Conservation (phyloP, 2,113 vertebrate species). For the Poeciliopsis retropinna region DNA sequence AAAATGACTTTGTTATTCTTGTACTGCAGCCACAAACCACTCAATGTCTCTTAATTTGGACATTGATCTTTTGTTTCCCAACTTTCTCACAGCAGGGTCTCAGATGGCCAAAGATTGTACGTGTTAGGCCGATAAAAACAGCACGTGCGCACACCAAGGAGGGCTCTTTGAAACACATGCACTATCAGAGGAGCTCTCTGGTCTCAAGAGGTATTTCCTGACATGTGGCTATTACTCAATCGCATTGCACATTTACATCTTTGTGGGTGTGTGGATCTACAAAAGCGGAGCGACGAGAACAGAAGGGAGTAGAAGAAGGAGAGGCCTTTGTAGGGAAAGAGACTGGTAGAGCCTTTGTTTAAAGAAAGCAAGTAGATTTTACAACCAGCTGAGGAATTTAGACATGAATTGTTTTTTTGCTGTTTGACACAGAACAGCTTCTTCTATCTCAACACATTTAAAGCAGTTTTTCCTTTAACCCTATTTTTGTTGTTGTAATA, state of each 20-base stretch:
- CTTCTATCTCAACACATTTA: slow-evolving; percentile 30
- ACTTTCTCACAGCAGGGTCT: slow-evolving; percentile 25
- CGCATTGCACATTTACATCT: slow-evolving; percentile 23
- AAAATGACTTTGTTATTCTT: slow-evolving; percentile 76
- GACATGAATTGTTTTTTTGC: slow-evolving; percentile 67
- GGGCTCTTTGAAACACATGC: neutral
- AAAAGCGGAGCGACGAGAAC: neutral
- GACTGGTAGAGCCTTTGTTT: slow-evolving; percentile 48
- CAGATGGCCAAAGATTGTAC: neutral
- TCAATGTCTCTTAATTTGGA: slow-evolving; percentile 53
- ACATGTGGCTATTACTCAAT: slow-evolving; percentile 60
- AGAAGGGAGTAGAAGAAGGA: slow-evolving; percentile 7
- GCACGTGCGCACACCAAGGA: neutral
- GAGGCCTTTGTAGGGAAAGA: slow-evolving; percentile 53
- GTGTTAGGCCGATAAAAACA: neutral
- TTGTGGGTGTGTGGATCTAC: slow-evolving; percentile 1
- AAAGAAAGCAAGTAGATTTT: slow-evolving; percentile 50
- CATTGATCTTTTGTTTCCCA: neutral
- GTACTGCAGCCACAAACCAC: slow-evolving; percentile 55
- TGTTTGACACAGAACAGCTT: slow-evolving; percentile 57
- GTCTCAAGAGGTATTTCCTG: slow-evolving; percentile 65
- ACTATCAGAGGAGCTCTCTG: slow-evolving; percentile 62
- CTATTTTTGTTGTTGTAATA: too few species aligned
- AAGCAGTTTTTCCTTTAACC: neutral
- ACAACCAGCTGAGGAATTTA: slow-evolving; percentile 68